Percentiles rank a stretch among this genome's conserved stretches.
These are phyloP conservation scores for Cyclophora punctaria DNA, from an alignment of 2,888 invertebrate genomes.

Conservation along the genomic window DNA sequence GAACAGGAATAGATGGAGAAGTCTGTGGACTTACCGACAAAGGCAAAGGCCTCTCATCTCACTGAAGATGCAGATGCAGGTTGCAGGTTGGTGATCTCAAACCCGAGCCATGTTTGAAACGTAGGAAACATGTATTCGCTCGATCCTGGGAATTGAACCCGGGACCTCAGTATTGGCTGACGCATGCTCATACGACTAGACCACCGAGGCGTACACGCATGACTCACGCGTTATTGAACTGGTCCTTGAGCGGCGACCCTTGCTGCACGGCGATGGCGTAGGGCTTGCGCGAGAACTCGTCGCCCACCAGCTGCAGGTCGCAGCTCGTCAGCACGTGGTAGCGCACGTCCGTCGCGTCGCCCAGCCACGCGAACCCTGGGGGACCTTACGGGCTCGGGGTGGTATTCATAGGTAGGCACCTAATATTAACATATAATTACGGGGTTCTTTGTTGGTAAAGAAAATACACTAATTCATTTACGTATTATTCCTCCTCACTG, in stretches of 20 bases:
- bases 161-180: no score
- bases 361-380: slow-evolving; percentile 90
- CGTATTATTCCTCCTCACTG: no score
- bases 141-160: neutral
- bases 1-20: no score
- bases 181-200: no score
- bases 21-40: no score
- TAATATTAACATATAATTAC: no score
- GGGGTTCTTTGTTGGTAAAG: no score
- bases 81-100: neutral
- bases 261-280: slow-evolving; percentile 98
- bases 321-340: slow-evolving; percentile 85
- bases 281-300: slow-evolving; percentile 97
- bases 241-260: slow-evolving; percentile 94
- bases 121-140: neutral
- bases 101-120: no score
- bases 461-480: no score
- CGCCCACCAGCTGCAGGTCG: slow-evolving; percentile 93
- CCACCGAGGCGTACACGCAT: no score
- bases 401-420: no score
- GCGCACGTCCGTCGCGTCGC: slow-evolving; percentile 93
- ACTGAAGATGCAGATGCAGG: neutral
- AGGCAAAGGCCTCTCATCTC: neutral
- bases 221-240: slow-evolving; percentile 95
- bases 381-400: no score